Conservation (phyloP, 1,140 invertebrate species). For the Zeugodacus cucurbitae region DNA sequence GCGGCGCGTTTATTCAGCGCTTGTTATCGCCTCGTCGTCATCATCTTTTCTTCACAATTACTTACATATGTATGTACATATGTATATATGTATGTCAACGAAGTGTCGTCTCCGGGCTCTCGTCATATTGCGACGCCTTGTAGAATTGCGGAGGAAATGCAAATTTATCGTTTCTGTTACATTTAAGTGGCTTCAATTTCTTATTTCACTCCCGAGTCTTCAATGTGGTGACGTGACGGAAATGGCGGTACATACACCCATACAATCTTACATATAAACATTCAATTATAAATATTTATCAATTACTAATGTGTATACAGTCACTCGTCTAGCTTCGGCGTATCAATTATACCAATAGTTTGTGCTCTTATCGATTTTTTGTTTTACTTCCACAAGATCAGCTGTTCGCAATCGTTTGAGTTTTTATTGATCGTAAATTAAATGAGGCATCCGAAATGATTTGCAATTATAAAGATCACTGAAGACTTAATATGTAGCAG, state of each 20-base stretch:
- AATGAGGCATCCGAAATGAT: background rate
- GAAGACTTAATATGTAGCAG: background rate
- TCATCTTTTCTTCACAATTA: background rate
- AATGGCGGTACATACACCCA: background rate
- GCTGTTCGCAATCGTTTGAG: background rate
- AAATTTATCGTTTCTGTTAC: constrained; percentile 30
- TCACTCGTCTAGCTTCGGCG: background rate
- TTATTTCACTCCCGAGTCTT: background rate
- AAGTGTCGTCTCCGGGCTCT: background rate
- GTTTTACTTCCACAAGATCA: background rate
- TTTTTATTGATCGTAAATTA: background rate
- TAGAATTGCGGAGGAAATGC: constrained; percentile 13
- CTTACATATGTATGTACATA: background rate
- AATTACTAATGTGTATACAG: background rate
- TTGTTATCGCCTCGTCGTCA: background rate
- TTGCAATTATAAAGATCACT: background rate
- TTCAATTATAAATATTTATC: background rate
- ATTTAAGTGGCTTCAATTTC: constrained; percentile 33
- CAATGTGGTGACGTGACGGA: constrained; percentile 17
- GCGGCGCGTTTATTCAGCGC: background rate
- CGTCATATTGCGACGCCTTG: background rate
- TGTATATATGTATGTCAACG: too few species aligned
- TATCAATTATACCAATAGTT: background rate
- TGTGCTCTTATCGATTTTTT: background rate
- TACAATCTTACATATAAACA: background rate